These are phyloP conservation scores for Lagopus muta DNA, from an alignment of 2,113 vertebrate genomes.

Conservation along the genomic window DNA sequence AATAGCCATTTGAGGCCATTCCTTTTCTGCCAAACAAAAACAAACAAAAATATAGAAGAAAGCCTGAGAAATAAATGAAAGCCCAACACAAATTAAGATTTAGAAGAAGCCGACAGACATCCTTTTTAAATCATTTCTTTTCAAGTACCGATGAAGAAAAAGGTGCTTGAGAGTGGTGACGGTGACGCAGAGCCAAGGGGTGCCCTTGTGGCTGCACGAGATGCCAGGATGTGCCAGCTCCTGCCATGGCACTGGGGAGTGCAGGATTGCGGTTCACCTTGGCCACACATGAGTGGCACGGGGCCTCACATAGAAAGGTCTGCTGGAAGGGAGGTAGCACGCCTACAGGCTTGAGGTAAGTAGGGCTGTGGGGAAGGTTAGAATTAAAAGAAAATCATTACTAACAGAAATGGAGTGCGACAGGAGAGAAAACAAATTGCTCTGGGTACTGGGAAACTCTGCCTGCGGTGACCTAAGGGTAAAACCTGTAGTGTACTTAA, in stretches of 20 bases:
- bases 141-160: neutral
- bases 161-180: neutral
- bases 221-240: neutral
- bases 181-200: neutral
- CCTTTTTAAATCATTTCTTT: neutral
- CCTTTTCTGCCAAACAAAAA: fast-evolving
- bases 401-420: neutral
- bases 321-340: neutral
- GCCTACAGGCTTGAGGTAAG: neutral
- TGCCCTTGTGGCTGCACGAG: neutral
- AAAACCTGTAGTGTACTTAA: neutral
- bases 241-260: neutral
- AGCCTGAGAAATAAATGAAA: neutral
- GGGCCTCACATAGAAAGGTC: neutral
- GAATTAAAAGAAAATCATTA: neutral
- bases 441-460: neutral
- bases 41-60: neutral
- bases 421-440: neutral
- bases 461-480: neutral
- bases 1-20: neutral
- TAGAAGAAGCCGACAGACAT: neutral
- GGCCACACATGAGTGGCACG: neutral
- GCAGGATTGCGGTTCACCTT: neutral
- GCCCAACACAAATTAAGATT: neutral
- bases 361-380: neutral